Percentiles rank a stretch among this genome's conserved stretches.
Conservation (phyloP, 2,113 vertebrate genomes). For the Tragelaphus imberbis region DNA sequence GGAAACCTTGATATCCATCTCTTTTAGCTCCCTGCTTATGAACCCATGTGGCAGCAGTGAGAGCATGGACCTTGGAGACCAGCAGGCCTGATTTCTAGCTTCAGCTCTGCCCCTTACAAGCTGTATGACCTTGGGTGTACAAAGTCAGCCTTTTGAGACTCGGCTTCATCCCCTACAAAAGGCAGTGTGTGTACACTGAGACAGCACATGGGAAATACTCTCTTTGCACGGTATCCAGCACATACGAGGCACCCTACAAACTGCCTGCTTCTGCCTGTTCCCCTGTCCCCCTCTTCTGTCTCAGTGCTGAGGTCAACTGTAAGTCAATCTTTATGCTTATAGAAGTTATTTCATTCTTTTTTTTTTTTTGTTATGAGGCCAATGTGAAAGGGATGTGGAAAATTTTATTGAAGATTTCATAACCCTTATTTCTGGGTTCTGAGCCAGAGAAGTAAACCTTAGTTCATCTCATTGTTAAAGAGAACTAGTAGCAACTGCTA, state of each 20-base stretch:
- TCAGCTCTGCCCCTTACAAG: not conserved
- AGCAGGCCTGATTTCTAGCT: not conserved
- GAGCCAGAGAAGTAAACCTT: not conserved
- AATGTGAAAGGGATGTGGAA: constrained; percentile 19
- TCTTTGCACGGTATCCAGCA: not conserved
- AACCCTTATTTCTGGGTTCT: constrained; percentile 26
- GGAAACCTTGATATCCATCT: not conserved
- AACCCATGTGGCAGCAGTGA: not conserved
- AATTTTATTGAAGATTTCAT: constrained; percentile 6
- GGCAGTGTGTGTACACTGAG: not conserved
- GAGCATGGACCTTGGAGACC: not conserved
- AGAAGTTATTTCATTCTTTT: not conserved
- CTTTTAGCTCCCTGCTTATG: not conserved
- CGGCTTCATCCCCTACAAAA: not conserved
- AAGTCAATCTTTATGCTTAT: not conserved
- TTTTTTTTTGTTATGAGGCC: not conserved
- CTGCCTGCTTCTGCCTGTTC: not conserved
- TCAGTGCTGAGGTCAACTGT: not conserved
- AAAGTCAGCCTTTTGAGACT: not conserved
- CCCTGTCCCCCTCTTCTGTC: not conserved
- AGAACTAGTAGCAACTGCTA: not conserved
- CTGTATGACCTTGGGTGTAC: not conserved
- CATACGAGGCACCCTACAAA: not conserved
- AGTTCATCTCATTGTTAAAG: not conserved
- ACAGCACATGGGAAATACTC: not conserved